Base-by-base conservation (phyloP, 2,113 vertebrate species). In the Australoheros scitulus region DNA sequence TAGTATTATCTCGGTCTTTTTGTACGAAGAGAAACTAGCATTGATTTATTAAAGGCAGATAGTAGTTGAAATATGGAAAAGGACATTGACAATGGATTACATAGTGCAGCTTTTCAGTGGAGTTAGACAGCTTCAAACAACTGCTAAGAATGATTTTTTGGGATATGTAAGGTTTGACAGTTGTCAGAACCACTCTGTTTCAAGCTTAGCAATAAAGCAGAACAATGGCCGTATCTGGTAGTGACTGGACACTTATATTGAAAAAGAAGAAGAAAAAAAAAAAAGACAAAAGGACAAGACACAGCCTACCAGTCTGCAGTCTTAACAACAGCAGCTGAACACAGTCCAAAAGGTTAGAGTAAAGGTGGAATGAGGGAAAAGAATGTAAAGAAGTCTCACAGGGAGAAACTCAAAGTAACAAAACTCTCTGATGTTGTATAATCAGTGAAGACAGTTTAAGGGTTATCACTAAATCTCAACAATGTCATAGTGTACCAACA, bases 301-400 rank as follows among this genome's bases (percentile, higher is more conserved):
- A 80, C 29, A 80, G 83, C 81, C 64, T 72, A 89, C 72, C 78
- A 72, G 55, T 56, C 11, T 63, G 56, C 3, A 14, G 34, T 77
- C 36, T 59, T 80, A 79, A 80, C 29, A 76, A 61, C 70, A 83
- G 81, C 80, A 89, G 81, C 59, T 77, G 74, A 88, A 88, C 58
- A 80, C 8, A 77, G 76, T n/a, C n/a, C 38, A 76, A 29, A 55
- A 29, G 61, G 79, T 86, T 81, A 86, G 77, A 74, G 68, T 77
- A 77, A 83, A 68, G 64, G 58, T 81, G 81, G 72, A 81, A 86
- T 72, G 77, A 83, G 34, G 55, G 29, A 5, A 47, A 70, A 74
- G 47, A 83, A 84, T 50, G 68, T 55, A 80, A 77, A 77, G 22
- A 76, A 56, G 20, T 61, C 9, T 36, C 43, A 76, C 34, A 85